Base-by-base conservation (phyloP, 37 sponge, comb jelly and placozoan genomes). In the Oscarella lobularis region DNA sequence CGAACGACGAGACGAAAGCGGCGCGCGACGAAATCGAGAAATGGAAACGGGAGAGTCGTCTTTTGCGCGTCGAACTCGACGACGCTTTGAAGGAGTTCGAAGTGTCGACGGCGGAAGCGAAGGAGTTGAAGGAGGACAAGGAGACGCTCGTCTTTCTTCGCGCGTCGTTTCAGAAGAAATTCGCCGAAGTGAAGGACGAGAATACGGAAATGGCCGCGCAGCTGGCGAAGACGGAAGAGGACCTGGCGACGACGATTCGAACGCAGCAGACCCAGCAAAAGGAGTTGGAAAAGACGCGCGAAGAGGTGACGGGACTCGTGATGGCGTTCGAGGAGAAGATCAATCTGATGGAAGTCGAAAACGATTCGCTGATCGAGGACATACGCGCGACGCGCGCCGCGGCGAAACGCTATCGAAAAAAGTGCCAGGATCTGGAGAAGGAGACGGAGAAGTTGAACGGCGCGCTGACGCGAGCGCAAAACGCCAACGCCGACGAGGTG, bases 261-360 rank as follows among this genome's bases (percentile, higher is more conserved):
- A 48, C 20, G 9, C 60, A 48, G 60, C 60, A 48, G 60, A 9
- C 20, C 9, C 60, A 48, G 60, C 60, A 48, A 20, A 9, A 48
- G 60, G 60, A 48, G 60, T 48, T 48, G 60, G 60, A 48, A 48
- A 48, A 48, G 60, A 48, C 60, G 20, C 9, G 60, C 9, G 60
- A 48, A 27, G 60, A 48, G 20, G 60, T 48, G 20, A 20, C 60
- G 20, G 20, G 60, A 27, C 60, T 48, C 14, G 60, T 48, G 9
- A 20, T 48, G 20, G 9, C 60, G 20, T 48, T 48, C 20, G 60
- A 48, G 9, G 60, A 48, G 60, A 48, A 48, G 20, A 20, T 20
- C 20, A 9, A 20, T 27, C 60, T 48, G 20, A 48, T 48, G 60
- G 14, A 48, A 48, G 60, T 48, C 20, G 60, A 48, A 48, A 48